Evolutionary conservation across 2,888 invertebrate species (phyloP).

Genomic region (Cistogaster globosa): DNA sequence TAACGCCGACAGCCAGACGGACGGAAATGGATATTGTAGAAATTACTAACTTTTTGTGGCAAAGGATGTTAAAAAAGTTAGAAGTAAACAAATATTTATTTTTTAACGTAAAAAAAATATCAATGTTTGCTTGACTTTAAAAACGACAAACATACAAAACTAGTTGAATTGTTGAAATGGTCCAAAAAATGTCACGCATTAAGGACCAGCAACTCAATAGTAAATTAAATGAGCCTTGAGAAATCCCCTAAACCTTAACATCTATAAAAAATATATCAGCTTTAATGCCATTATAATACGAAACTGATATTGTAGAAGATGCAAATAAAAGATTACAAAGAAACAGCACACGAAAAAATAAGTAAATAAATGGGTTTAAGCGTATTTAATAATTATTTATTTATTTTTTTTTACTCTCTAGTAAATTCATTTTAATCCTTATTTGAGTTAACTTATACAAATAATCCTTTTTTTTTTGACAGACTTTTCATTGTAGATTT

Average conservation of each 20-base stretch:
- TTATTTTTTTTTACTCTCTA: neutral
- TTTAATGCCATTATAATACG: neutral
- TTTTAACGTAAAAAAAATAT: too few relatives aligned
- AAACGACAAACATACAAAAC: too few relatives aligned
- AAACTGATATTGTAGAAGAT: neutral
- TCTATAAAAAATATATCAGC: neutral
- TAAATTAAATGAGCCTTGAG: neutral
- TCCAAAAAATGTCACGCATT: neutral
- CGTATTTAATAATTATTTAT: neutral
- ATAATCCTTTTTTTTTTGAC: neutral
- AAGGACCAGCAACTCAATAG: neutral
- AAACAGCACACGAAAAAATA: neutral
- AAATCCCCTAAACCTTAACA: neutral
- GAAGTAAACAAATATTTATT: too few relatives aligned
- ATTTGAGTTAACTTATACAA: conserved; percentile 14
- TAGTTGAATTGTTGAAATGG: neutral
- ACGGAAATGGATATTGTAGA: too few relatives aligned
- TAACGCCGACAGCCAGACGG: too few relatives aligned
- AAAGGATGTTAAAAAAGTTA: too few relatives aligned
- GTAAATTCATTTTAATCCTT: conserved; percentile 25
- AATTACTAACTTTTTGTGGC: too few relatives aligned
- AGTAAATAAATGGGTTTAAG: conserved; percentile 10
- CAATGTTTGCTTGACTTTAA: too few relatives aligned
- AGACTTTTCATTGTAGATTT: neutral
- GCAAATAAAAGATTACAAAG: neutral